Evolutionary conservation across 1,140 invertebrate species (phyloP).

Genomic region (Ephestia elutella): DNA sequence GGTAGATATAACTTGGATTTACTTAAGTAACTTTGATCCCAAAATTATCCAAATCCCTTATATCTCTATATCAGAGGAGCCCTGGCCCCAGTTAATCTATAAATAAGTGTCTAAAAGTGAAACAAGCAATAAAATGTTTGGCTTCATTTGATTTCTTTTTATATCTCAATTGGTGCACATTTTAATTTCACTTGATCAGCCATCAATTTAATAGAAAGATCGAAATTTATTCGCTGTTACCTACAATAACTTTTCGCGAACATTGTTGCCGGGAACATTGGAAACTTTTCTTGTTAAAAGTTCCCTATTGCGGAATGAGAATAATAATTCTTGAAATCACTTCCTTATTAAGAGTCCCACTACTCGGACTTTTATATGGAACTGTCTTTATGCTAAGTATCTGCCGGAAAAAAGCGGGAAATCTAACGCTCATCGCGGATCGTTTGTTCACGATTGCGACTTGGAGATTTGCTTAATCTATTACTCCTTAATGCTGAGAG

Average conservation of each 20-base stretch:
- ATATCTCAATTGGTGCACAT: neutral
- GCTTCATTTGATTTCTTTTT: no score
- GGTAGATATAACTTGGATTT: no score
- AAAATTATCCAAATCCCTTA: no score
- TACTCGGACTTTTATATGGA: conserved; percentile 10
- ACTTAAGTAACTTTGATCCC: no score
- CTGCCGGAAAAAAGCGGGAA: neutral
- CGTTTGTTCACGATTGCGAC: no score
- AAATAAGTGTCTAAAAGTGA: no score
- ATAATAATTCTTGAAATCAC: conserved; percentile 67
- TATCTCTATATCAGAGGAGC: no score
- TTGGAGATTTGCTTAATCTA: no score
- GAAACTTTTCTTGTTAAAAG: conserved; percentile 71
- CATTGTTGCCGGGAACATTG: conserved; percentile 57
- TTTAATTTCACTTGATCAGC: neutral
- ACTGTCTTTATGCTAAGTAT: conserved; percentile 4
- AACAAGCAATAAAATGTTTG: no score
- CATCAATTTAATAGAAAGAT: conserved; percentile 55
- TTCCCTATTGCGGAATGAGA: conserved; percentile 66
- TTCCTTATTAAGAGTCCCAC: conserved; percentile 38
- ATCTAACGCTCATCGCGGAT: no score
- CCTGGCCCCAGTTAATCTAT: no score
- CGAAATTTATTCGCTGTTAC: conserved; percentile 60
- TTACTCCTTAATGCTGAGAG: no score
- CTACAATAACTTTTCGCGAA: conserved; percentile 55